Base-by-base conservation (phyloP, 2,113 vertebrate genomes). In the Poeciliopsis occidentalis region DNA sequence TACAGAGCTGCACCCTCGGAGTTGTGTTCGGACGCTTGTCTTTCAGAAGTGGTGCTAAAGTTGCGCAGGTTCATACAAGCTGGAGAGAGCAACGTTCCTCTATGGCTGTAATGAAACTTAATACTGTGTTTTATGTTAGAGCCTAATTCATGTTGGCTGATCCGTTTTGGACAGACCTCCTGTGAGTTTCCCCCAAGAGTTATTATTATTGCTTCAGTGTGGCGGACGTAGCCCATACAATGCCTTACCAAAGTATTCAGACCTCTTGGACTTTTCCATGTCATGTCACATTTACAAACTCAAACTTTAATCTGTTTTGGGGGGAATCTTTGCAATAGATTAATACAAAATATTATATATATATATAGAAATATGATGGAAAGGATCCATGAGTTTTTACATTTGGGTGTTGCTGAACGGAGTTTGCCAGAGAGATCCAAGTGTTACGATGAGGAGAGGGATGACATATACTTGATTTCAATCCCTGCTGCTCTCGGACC, bases 21-120 rank as follows among this genome's bases (percentile, higher is more conserved):
- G 67, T 30, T 66, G 24, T 67, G 22, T 67, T 19, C 26, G 66
- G 37, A 64, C 70, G 31, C 30, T 31, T 39, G 37, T 63, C 62
- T 31, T 29, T 64, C 64, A 51, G 15, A 75, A 60, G 27, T 60
- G n/a, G 69, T 75, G 47, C 80, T 44, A 57, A 67, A 86, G 78
- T 44, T 70, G 34, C 77, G 54, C 74, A 82, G 31, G 66, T 63
- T 19, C 26, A 44, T 73, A 27, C 24, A 41, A 68, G 66, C 69
- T 66, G 65, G 51, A 74, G 73, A 15, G 12, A 41, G 12, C 44
- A 47, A 47, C 26, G 17, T 62, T 77, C 76, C 73, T 66, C 71
- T 78, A 67, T 71, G 39, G 17, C n/a, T 19, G 67, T 78, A 88
- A 76, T 82, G 81, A 92, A 91, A 91, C 73, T 12, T 79, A 83